A percentile compares a stretch with the other conserved stretches of the same genome.
Conservation (phyloP, 2,113 vertebrate species). For the Anguilla rostrata region DNA sequence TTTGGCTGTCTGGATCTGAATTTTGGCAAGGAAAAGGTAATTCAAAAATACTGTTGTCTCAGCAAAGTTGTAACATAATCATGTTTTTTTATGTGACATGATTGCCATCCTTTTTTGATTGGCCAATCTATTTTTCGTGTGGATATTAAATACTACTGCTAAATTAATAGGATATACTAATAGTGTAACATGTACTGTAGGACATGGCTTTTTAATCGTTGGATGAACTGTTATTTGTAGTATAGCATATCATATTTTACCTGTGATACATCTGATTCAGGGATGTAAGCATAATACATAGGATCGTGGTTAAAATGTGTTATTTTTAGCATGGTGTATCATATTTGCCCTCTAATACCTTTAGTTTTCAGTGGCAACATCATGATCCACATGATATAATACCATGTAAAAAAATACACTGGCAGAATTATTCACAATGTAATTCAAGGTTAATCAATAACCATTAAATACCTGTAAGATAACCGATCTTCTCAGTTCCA, state of each 20-base stretch:
- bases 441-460: background rate
- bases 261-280: background rate
- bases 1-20: too few species aligned
- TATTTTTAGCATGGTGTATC: background rate
- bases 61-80: too few species aligned
- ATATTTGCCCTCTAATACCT: background rate
- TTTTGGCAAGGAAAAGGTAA: too few species aligned
- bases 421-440: background rate
- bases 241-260: background rate
- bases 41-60: too few species aligned
- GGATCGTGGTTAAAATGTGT: background rate
- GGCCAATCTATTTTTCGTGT: too few species aligned
- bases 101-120: too few species aligned
- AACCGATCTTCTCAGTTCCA: background rate
- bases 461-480: background rate
- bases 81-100: too few species aligned
- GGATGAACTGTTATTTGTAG: background rate
- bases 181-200: too few species aligned
- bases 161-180: too few species aligned
- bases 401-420: background rate
- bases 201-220: background rate
- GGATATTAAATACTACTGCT: too few species aligned
- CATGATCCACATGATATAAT: background rate
- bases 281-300: background rate
- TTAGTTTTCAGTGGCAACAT: background rate